These are phyloP conservation scores for Melanotus villosus DNA, from an alignment of 2,888 invertebrate genomes.

Conservation along the genomic window DNA sequence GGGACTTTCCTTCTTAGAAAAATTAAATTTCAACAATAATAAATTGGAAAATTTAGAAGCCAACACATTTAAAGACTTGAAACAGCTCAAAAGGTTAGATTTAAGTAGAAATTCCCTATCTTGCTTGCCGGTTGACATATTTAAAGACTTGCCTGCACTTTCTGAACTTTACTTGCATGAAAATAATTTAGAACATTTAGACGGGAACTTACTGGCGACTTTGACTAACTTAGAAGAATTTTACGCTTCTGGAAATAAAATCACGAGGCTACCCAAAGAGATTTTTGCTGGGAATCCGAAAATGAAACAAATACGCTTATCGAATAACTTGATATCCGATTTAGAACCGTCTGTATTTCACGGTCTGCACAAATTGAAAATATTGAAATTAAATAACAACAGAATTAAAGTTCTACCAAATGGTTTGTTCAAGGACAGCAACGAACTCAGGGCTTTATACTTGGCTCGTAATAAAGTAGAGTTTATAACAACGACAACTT, in stretches of 20 bases:
- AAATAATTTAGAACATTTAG: conserved; percentile 13
- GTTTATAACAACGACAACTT: neutral
- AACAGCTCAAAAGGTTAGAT: neutral
- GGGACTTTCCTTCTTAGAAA: neutral
- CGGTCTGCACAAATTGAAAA: neutral
- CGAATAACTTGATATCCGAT: conserved; percentile 5
- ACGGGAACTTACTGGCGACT: neutral
- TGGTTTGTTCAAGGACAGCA: conserved; percentile 3
- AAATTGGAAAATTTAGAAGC: conserved; percentile 3
- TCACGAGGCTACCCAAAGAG: neutral
- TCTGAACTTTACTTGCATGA: conserved; percentile 1
- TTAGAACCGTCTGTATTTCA: neutral
- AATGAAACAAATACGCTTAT: neutral
- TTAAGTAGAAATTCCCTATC: conserved; percentile 17
- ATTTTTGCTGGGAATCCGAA: neutral
- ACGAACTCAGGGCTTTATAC: neutral
- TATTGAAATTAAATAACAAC: neutral
- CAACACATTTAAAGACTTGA: conserved; percentile 24
- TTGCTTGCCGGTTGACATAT: neutral
- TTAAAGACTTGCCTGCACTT: neutral
- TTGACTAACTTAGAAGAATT: neutral
- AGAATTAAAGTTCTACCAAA: conserved; percentile 8
- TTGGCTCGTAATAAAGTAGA: conserved; percentile 11
- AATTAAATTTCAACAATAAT: conserved; percentile 16
- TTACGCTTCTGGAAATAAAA: conserved; percentile 18